A percentile compares a stretch with the other conserved stretches of the same genome.
These are phyloP conservation scores for Apodemia zela DNA, from an alignment of 2,888 invertebrate genomes.

Conservation along the genomic window DNA sequence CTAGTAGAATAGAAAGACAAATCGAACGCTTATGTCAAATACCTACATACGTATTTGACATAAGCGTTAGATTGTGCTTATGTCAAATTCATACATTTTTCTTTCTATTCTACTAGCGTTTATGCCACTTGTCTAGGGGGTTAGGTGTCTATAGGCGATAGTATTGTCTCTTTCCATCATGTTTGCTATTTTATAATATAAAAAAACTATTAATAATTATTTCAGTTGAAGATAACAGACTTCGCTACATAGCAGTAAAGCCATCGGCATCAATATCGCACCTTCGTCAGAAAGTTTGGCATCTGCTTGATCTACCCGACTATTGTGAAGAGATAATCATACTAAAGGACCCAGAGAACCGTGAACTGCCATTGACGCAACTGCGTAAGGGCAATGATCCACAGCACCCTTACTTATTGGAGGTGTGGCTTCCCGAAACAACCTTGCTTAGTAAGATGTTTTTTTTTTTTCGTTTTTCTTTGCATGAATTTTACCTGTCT, in stretches of 20 bases:
- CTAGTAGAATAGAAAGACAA: too few relatives aligned
- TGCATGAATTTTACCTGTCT: too few relatives aligned
- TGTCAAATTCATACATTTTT: too few relatives aligned
- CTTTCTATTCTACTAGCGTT: too few relatives aligned
- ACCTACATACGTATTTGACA: too few relatives aligned
- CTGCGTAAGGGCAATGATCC: constrained; percentile 65
- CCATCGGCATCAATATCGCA: constrained; percentile 55
- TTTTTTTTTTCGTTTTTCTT: too few relatives aligned
- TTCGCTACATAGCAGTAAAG: constrained; percentile 60
- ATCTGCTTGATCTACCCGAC: constrained; percentile 63
- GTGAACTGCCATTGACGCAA: constrained; percentile 55
- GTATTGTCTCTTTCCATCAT: too few relatives aligned
- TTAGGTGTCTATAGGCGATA: too few relatives aligned
- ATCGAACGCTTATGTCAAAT: too few relatives aligned
- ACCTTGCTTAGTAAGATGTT: background rate
- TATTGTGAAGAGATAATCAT: constrained; percentile 67
- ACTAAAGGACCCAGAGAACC: constrained; percentile 47
- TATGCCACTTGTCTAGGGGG: too few relatives aligned
- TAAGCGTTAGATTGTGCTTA: too few relatives aligned
- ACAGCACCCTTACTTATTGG: constrained; percentile 57
- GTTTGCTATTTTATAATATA: too few relatives aligned
- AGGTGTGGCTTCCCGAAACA: constrained; percentile 56
- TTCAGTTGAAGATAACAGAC: constrained; percentile 53
- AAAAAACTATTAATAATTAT: constrained; percentile 1
- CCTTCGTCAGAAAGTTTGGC: constrained; percentile 68